Conservation (phyloP, 35 echinoderm and acorn worm genomes). For the Acanthaster planci region DNA sequence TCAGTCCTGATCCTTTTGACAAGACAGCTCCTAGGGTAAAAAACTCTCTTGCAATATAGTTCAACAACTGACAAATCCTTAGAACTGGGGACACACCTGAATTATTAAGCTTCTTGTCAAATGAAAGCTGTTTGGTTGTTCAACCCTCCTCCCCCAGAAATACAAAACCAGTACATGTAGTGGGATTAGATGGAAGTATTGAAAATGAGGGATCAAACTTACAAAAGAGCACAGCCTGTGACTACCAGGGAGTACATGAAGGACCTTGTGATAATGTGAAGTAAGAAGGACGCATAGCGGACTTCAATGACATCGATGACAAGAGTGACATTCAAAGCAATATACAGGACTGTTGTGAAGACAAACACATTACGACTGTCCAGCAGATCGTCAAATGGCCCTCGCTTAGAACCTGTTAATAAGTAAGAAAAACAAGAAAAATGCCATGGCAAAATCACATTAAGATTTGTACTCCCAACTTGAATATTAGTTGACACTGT, state of each 20-base stretch:
- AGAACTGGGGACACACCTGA: too few species aligned
- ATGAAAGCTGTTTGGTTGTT: too few species aligned
- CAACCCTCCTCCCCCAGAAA: too few species aligned
- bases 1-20: too few species aligned
- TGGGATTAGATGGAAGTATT: too few species aligned
- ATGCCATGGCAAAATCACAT: background rate
- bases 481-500: too few species aligned
- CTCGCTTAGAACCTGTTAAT: slow-evolving; percentile 5
- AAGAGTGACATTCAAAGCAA: slow-evolving; percentile 26
- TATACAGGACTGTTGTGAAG: slow-evolving; percentile 42
- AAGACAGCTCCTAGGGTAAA: too few species aligned
- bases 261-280: slow-evolving; percentile 46
- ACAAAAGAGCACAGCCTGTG: slow-evolving; percentile 39
- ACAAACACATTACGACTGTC: slow-evolving; percentile 23
- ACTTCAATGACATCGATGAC: slow-evolving; percentile 38
- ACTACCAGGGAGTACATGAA: slow-evolving; percentile 44
- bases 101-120: too few species aligned
- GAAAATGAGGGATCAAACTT: slow-evolving; percentile 17
- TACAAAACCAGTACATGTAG: too few species aligned
- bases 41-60: too few species aligned
- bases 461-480: background rate
- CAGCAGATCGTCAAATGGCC: slow-evolving; percentile 40
- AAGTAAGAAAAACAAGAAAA: too few species aligned
- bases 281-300: slow-evolving; percentile 44
- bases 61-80: too few species aligned